phyloP scores from a whole-genome alignment of 92 coral and sea anemone species.

The Epizoanthus ramosus region DNA sequence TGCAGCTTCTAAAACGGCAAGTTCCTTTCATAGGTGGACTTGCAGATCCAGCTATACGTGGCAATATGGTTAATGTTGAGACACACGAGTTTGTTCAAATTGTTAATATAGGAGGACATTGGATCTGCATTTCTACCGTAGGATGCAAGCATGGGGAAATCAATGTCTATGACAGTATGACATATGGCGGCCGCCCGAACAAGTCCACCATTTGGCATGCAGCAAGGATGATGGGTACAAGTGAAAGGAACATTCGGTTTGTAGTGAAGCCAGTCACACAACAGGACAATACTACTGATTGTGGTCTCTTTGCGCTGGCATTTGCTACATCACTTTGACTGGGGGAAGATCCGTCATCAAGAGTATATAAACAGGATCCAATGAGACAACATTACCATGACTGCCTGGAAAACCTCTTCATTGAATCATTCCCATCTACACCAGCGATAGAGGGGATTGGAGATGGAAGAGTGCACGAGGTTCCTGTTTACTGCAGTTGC shows the following conservation, averaged over 20 bases:
- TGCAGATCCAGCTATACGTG: slow-evolving; percentile 33
- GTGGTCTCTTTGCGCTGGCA: slow-evolving; percentile 50
- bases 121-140: slow-evolving; percentile 37
- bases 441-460: slow-evolving; percentile 14
- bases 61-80: slow-evolving; percentile 22
- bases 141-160: slow-evolving; percentile 21
- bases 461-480: neutral
- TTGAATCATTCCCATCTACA: slow-evolving; percentile 38
- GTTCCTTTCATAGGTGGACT: slow-evolving; percentile 37
- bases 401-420: slow-evolving; percentile 29
- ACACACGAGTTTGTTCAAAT: slow-evolving; percentile 40
- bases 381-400: slow-evolving; percentile 41
- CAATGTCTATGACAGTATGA: slow-evolving; percentile 35
- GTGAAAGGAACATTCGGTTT: slow-evolving; percentile 24
- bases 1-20: slow-evolving; percentile 28
- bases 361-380: slow-evolving; percentile 26
- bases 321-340: slow-evolving; percentile 39
- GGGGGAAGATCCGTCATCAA: slow-evolving; percentile 25
- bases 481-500: slow-evolving; percentile 44
- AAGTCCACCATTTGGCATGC: slow-evolving; percentile 34
- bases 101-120: slow-evolving; percentile 44
- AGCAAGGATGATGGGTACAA: slow-evolving; percentile 27
- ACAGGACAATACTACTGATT: slow-evolving; percentile 24
- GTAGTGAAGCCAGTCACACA: slow-evolving; percentile 38
- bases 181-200: slow-evolving; percentile 11